Evolutionary conservation across 2,797 vertebrate species (phyloP).

Genomic region (Netta rufina): DNA sequence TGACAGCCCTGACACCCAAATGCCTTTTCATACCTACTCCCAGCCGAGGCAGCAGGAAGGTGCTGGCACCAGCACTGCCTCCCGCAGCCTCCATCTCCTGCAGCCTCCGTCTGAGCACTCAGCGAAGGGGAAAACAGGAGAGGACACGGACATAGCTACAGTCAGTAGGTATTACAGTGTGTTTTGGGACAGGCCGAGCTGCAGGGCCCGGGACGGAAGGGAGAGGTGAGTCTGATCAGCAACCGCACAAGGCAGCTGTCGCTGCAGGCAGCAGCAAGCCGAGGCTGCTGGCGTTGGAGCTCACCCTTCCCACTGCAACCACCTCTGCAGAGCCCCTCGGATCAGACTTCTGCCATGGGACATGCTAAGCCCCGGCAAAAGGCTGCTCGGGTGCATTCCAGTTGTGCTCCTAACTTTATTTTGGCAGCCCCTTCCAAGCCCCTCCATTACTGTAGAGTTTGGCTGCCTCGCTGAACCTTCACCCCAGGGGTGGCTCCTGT

Average conservation of each 20-base stretch:
- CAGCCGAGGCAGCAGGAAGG: background rate
- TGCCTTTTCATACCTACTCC: background rate
- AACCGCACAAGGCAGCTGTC: background rate
- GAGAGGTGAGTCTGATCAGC: accelerated
- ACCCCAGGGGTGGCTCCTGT: background rate
- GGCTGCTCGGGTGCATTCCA: background rate
- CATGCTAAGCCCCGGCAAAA: background rate
- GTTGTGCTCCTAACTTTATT: background rate
- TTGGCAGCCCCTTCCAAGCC: background rate
- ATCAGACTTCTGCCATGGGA: background rate
- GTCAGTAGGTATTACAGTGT: background rate
- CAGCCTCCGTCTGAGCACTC: background rate
- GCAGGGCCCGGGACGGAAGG: accelerated
- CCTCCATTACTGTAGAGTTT: background rate
- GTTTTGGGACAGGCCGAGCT: background rate
- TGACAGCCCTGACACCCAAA: background rate
- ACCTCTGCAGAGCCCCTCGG: accelerated
- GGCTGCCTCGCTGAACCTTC: background rate
- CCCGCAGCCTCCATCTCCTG: no score
- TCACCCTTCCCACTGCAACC: background rate
- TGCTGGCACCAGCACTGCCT: background rate
- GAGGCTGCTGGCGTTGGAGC: background rate
- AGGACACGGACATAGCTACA: background rate
- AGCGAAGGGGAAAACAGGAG: accelerated
- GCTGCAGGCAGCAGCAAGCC: background rate